Evolutionary conservation across 2,888 invertebrate species (phyloP).

Genomic region (Crocallis elinguaria): DNA sequence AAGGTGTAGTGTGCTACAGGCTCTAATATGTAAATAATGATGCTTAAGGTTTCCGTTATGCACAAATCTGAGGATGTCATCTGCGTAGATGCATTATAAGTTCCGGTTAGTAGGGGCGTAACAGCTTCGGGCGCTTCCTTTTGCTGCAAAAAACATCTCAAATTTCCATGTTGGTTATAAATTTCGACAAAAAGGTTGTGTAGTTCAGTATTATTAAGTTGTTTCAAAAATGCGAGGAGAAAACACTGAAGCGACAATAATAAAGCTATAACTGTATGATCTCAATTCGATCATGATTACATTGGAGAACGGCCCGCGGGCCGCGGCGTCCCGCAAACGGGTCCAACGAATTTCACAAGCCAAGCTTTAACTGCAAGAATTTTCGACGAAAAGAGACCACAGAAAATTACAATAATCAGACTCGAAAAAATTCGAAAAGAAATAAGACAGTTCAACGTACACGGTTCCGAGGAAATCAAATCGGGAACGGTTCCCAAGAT

Average conservation of each 20-base stretch:
- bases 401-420: slow-evolving; percentile 56
- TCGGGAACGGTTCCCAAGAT: slow-evolving; percentile 62
- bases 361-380: slow-evolving; percentile 44
- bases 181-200: background rate
- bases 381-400: slow-evolving; percentile 50
- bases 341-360: slow-evolving; percentile 47
- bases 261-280: slow-evolving; percentile 54
- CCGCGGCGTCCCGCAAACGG: slow-evolving; percentile 41
- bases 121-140: slow-evolving; percentile 21
- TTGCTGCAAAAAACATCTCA: slow-evolving; percentile 17
- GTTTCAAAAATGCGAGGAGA: background rate
- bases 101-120: slow-evolving; percentile 60
- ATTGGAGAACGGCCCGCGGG: slow-evolving; percentile 45
- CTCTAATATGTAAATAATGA: slow-evolving; percentile 82
- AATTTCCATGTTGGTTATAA: background rate
- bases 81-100: slow-evolving; percentile 61
- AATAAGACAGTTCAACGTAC: slow-evolving; percentile 44
- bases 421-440: slow-evolving; percentile 44
- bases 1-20: slow-evolving; percentile 65
- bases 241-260: slow-evolving; percentile 41
- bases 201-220: background rate
- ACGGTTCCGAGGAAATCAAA: slow-evolving; percentile 65
- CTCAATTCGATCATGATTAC: slow-evolving; percentile 52
- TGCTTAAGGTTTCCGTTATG: slow-evolving; percentile 70
- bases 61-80: slow-evolving; percentile 70